Percentiles rank a stretch among this genome's conserved stretches.
Evolutionary conservation across 2,113 vertebrate species (phyloP).

Genomic region (Tachuris rubrigastra): DNA sequence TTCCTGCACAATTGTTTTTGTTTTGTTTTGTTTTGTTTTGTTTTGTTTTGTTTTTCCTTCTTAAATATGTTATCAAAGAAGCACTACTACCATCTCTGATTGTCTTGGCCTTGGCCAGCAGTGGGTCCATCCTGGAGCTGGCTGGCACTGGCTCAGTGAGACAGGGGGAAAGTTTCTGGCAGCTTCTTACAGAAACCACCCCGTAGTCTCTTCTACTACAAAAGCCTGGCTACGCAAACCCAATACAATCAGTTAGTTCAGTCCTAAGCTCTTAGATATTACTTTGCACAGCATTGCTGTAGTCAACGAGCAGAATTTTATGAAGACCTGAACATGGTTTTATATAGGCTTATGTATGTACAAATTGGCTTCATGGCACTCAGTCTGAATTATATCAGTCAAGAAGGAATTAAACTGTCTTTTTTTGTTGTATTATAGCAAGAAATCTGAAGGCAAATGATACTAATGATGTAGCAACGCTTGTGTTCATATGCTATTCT

Average conservation of each 20-base stretch:
- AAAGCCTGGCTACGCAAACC: neutral
- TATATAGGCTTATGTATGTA: neutral
- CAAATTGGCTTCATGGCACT: neutral
- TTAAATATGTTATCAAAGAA: neutral
- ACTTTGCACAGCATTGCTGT: neutral
- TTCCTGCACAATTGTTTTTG: neutral
- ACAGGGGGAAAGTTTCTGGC: neutral
- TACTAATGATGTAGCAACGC: neutral
- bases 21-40: no score
- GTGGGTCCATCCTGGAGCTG: neutral
- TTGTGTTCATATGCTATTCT: neutral
- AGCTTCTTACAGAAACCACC: neutral
- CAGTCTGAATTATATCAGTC: neutral
- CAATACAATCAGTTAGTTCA: neutral
- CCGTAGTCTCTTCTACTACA: neutral
- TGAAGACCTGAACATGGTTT: neutral
- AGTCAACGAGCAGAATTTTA: conserved; percentile 25
- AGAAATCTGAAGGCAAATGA: neutral
- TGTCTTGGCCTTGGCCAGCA: neutral
- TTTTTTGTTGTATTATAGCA: neutral
- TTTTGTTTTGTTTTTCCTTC: neutral
- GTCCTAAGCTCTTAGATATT: conserved; percentile 7
- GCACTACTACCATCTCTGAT: neutral
- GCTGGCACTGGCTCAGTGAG: neutral
- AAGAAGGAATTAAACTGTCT: neutral